Conservation (phyloP, 2,797 vertebrate species). For the Pteropus rufus region DNA sequence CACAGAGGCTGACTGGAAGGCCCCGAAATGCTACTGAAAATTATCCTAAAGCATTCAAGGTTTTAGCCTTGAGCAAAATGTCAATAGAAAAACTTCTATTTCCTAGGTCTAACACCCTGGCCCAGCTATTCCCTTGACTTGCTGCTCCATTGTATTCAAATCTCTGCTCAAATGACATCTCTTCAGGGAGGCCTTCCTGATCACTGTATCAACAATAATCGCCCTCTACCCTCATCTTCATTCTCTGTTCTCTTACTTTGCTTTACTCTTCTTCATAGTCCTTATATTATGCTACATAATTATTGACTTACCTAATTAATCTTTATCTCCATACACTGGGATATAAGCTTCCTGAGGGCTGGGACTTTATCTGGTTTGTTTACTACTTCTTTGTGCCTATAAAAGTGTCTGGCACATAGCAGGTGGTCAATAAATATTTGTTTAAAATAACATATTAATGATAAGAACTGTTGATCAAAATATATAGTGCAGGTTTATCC, state of each 20-base stretch:
- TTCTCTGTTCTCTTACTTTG: not conserved
- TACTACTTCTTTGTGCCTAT: not conserved
- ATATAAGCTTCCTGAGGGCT: not conserved
- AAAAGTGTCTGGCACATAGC: not conserved
- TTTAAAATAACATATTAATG: constrained; percentile 23
- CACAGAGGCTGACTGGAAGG: not conserved
- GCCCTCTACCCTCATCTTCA: not conserved
- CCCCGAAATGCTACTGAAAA: not conserved
- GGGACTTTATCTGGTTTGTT: not conserved
- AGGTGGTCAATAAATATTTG: not conserved
- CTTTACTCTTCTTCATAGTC: not conserved
- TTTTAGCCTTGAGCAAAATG: constrained; percentile 17
- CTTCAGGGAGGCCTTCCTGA: not conserved
- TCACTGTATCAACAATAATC: not conserved
- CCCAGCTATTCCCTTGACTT: not conserved
- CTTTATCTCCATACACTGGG: not conserved
- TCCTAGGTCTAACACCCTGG: not conserved
- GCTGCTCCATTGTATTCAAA: not conserved
- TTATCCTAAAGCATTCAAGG: not conserved
- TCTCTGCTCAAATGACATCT: not conserved
- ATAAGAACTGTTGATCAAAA: not conserved
- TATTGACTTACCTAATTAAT: constrained; percentile 5
- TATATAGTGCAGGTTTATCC: not conserved
- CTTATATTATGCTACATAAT: not conserved
- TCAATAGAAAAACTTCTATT: not conserved